Conservation (phyloP, 2,888 invertebrate species). For the Aporophyla nigra region DNA sequence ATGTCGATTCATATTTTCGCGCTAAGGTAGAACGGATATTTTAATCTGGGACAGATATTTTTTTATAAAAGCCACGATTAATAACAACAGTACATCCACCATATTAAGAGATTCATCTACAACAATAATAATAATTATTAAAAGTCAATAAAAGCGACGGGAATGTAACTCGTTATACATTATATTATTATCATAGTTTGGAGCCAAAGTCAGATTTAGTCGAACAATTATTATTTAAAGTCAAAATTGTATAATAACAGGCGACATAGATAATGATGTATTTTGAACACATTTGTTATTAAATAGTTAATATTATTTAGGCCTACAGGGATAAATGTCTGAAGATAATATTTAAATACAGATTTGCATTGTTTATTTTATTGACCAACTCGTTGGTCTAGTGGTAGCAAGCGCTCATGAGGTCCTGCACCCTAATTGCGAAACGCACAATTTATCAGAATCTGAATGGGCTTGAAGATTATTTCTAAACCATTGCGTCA, state of each 20-base stretch:
- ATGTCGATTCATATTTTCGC: background rate
- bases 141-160: slow-evolving; percentile 59
- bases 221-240: slow-evolving; percentile 29
- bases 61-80: slow-evolving; percentile 9
- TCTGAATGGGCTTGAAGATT: too few species aligned
- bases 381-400: too few species aligned
- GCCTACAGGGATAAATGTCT: slow-evolving; percentile 9
- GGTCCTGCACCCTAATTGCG: too few species aligned
- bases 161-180: slow-evolving; percentile 58
- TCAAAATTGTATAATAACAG: slow-evolving; percentile 14
- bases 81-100: slow-evolving; percentile 29
- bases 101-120: slow-evolving; percentile 59
- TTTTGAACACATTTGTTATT: slow-evolving; percentile 44
- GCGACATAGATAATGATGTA: slow-evolving; percentile 41
- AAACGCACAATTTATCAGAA: too few species aligned
- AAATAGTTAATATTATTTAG: slow-evolving; percentile 5
- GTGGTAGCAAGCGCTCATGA: too few species aligned
- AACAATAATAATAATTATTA: slow-evolving; percentile 36
- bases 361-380: background rate
- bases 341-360: too few species aligned
- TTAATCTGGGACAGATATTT: background rate
- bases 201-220: slow-evolving; percentile 55
- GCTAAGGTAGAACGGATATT: background rate
- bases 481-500: too few species aligned
- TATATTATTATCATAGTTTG: slow-evolving; percentile 56